Percentiles rank a stretch among this genome's conserved stretches.
phyloP scores from a whole-genome alignment of 2,797 vertebrate species.

The Syngnathus rostellatus region DNA sequence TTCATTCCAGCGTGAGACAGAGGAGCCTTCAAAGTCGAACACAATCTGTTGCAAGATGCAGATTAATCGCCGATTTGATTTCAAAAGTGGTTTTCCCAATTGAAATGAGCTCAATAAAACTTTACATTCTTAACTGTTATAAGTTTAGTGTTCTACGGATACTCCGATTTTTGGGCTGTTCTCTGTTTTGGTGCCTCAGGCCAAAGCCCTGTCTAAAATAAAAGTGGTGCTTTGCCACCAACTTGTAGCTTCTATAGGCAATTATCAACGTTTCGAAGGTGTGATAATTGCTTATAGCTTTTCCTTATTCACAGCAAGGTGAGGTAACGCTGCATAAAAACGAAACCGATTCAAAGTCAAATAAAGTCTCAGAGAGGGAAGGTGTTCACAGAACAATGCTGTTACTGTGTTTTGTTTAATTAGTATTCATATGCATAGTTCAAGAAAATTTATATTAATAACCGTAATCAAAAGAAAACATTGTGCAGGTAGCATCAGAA shows the following conservation, averaged over 20 bases:
- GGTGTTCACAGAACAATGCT: background rate
- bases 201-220: background rate
- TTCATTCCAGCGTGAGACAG: slow-evolving; percentile 15
- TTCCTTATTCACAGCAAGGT: background rate
- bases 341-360: background rate
- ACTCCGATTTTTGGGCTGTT: background rate
- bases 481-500: background rate
- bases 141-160: background rate
- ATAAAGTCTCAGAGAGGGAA: background rate
- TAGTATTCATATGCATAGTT: background rate
- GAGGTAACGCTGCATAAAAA: background rate
- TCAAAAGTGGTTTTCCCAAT: too few species aligned
- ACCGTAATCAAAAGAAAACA: background rate
- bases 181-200: background rate
- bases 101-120: background rate
- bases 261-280: background rate
- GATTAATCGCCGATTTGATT: background rate
- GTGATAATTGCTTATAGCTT: background rate
- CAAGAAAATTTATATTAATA: background rate
- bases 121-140: background rate
- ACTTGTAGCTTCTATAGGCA: background rate
- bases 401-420: background rate
- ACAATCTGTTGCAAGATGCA: background rate
- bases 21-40: background rate
- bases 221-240: background rate